Percentiles rank a stretch among this genome's conserved stretches.
Evolutionary conservation across 2,888 invertebrate genomes (phyloP).

Genomic region (Tachystola acroxantha): DNA sequence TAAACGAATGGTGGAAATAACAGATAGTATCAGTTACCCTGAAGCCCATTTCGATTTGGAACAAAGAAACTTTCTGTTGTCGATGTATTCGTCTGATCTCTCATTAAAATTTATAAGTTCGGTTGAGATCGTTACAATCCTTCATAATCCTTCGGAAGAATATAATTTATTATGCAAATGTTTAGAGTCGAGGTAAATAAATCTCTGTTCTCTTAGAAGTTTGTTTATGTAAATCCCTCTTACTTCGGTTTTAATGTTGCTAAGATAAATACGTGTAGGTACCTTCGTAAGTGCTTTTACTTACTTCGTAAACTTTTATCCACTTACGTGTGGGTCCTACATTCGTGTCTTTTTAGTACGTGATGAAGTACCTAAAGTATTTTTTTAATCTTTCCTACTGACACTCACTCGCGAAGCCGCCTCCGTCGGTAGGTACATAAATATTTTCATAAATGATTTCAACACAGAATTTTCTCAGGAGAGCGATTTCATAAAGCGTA

Average conservation of each 20-base stretch:
- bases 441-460: constrained; percentile 40
- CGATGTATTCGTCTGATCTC: constrained; percentile 10
- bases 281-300: not conserved
- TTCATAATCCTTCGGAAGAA: constrained; percentile 15
- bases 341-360: constrained; percentile 14
- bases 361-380: constrained; percentile 30
- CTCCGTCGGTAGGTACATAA: constrained; percentile 36
- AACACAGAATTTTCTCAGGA: constrained; percentile 37
- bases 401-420: constrained; percentile 31
- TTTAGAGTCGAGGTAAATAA: constrained; percentile 5
- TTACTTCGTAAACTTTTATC: not conserved
- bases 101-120: constrained; percentile 19
- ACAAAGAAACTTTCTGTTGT: constrained; percentile 5
- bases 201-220: not conserved
- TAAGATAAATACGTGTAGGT: not conserved
- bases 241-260: not conserved
- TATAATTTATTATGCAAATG: constrained; percentile 15
- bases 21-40: not conserved
- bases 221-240: constrained; percentile 1
- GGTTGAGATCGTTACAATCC: constrained; percentile 15
- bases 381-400: constrained; percentile 36
- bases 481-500: constrained; percentile 40
- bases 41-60: not conserved
- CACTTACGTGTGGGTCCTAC: not conserved
- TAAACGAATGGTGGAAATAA: constrained; percentile 13